Percentiles rank a stretch among this genome's conserved stretches.
Evolutionary conservation across 1,140 invertebrate genomes (phyloP).

Genomic region (Oryzaephilus surinamensis): DNA sequence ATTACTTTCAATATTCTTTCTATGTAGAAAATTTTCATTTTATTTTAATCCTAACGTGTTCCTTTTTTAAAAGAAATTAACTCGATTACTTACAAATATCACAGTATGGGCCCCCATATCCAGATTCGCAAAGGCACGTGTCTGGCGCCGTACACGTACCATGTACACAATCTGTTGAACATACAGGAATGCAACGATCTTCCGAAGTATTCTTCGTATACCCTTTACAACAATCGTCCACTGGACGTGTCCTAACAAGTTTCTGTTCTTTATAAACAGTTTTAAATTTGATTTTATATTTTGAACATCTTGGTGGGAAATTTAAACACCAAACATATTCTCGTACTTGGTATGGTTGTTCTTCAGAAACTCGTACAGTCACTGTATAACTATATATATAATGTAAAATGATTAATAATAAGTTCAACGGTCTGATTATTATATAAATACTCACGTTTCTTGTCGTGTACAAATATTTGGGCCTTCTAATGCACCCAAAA

Average conservation of each 20-base stretch:
- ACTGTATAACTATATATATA: constrained; percentile 49
- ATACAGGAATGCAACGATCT: constrained; percentile 65
- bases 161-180: constrained; percentile 67
- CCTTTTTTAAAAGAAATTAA: no score
- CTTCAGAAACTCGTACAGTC: constrained; percentile 61
- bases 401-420: constrained; percentile 1
- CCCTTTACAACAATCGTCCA: constrained; percentile 76
- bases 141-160: constrained; percentile 78
- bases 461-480: constrained; percentile 46
- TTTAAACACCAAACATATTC: constrained; percentile 73
- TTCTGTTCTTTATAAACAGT: constrained; percentile 60
- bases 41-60: no score
- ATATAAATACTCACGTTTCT: constrained; percentile 41
- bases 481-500: constrained; percentile 33
- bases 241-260: constrained; percentile 58
- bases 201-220: constrained; percentile 53
- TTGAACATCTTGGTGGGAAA: constrained; percentile 74
- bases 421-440: neutral
- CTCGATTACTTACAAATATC: constrained; percentile 76
- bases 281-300: constrained; percentile 67
- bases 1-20: no score
- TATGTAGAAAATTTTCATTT: no score
- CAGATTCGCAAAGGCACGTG: constrained; percentile 73
- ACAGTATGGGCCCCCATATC: constrained; percentile 79
- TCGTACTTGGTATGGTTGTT: constrained; percentile 69